phyloP scores from a whole-genome alignment of 2,113 vertebrate species.

The Anoura caudifer region DNA sequence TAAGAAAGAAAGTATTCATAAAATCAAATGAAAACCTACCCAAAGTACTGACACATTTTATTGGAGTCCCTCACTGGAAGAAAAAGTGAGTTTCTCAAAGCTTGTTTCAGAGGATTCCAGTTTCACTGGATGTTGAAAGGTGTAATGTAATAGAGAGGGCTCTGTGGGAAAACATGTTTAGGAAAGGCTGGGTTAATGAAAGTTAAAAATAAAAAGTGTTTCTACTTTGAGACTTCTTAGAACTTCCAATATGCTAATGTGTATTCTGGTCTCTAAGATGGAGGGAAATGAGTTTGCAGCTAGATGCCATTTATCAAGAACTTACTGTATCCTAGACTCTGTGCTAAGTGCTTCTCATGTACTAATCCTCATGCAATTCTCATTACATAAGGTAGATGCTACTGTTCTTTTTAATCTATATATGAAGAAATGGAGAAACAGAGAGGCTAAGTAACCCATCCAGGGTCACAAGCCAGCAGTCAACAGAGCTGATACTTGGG shows the following conservation, averaged over 20 bases:
- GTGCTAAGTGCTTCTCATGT: neutral
- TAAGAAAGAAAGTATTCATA: neutral
- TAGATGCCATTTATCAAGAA: neutral
- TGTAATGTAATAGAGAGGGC: neutral
- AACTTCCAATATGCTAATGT: neutral
- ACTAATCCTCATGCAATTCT: neutral
- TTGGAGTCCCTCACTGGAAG: neutral
- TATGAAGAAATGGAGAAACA: neutral
- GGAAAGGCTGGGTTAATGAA: neutral
- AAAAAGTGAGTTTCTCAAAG: neutral
- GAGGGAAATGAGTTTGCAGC: neutral
- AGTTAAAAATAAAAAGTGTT: neutral
- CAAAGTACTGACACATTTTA: neutral
- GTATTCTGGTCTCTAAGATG: neutral
- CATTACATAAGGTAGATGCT: neutral
- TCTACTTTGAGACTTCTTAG: neutral
- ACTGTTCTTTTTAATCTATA: neutral
- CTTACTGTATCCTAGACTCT: neutral
- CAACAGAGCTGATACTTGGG: neutral
- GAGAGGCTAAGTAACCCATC: neutral
- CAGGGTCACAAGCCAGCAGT: neutral
- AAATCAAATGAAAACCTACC: constrained; percentile 22
- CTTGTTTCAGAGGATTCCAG: neutral
- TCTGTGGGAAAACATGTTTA: neutral
- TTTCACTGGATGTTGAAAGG: neutral